Evolutionary conservation across 2,113 vertebrate species (phyloP).

Genomic region (Anolis sagrei): DNA sequence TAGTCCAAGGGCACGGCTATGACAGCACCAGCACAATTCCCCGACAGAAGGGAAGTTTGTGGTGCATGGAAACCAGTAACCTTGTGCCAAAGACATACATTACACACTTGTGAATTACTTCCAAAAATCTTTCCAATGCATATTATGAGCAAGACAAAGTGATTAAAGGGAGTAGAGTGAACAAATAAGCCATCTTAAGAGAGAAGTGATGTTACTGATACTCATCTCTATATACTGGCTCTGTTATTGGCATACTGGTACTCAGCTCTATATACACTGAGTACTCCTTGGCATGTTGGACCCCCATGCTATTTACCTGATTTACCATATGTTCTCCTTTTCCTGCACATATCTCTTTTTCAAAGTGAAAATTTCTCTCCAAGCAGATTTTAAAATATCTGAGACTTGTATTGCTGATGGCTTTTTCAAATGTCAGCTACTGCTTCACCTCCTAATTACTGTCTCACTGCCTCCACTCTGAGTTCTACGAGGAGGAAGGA

Average conservation of each 20-base stretch:
- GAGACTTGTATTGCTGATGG: no score
- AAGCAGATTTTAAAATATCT: no score
- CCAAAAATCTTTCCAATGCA: background rate
- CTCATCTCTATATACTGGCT: no score
- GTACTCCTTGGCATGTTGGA: background rate
- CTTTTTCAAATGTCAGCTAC: no score
- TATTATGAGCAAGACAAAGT: background rate
- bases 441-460: no score
- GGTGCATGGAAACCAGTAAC: background rate
- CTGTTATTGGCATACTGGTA: no score
- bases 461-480: no score
- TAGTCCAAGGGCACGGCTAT: rapidly evolving
- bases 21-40: rapidly evolving
- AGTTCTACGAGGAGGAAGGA: no score
- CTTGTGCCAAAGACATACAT: background rate
- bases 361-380: no score
- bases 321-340: background rate
- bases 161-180: no score
- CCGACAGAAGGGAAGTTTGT: background rate
- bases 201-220: background rate
- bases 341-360: background rate
- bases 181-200: background rate
- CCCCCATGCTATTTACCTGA: background rate
- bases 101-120: background rate
- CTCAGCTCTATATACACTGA: background rate